These are phyloP conservation scores for Geotrupes spiniger DNA, from an alignment of 2,888 invertebrate species.

Conservation along the genomic window DNA sequence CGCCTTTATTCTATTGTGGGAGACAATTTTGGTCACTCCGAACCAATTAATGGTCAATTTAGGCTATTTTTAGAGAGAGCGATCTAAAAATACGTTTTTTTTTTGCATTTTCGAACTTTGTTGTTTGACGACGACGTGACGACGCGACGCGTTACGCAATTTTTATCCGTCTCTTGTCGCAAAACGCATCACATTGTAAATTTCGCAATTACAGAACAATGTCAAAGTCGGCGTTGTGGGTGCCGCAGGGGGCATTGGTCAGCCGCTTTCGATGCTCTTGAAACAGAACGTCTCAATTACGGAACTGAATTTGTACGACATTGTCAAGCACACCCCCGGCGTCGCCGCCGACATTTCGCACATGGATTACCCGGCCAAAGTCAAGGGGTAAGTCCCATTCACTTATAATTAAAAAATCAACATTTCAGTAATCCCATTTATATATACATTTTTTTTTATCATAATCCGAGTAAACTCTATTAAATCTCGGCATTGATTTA, in stretches of 20 bases:
- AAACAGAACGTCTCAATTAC: constrained; percentile 86
- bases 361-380: constrained; percentile 86
- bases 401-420: background rate
- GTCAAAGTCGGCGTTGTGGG: constrained; percentile 95
- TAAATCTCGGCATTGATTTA: background rate
- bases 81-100: constrained; percentile 7
- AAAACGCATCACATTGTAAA: no score
- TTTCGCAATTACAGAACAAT: constrained; percentile 71
- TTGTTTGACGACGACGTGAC: background rate
- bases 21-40: background rate
- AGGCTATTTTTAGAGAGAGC: constrained; percentile 5
- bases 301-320: constrained; percentile 86
- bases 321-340: constrained; percentile 86
- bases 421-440: background rate
- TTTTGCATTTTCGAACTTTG: background rate
- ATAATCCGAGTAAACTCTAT: no score
- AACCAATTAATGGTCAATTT: no score
- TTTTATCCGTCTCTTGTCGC: no score
- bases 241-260: constrained; percentile 96
- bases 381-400: constrained; percentile 53
- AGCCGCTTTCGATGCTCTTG: constrained; percentile 88
- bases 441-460: background rate
- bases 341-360: constrained; percentile 97
- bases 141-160: background rate
- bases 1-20: constrained; percentile 3